Percentiles rank a stretch among this genome's conserved stretches.
These are phyloP conservation scores for Anas flavirostris DNA, from an alignment of 2,797 vertebrate species.

Conservation along the genomic window DNA sequence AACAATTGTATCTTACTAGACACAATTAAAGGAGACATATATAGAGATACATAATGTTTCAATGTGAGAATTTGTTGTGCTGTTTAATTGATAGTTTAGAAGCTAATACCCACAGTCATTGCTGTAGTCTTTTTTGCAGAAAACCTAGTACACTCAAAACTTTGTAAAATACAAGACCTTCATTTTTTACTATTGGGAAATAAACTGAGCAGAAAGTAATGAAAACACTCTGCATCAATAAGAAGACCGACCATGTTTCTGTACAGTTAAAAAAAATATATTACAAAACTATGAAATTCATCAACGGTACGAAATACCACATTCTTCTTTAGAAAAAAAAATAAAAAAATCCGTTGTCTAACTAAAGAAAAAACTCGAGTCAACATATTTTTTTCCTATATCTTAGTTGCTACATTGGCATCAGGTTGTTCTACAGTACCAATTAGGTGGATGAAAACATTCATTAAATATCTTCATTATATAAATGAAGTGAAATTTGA, in stretches of 20 bases:
- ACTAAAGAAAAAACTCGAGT: background rate
- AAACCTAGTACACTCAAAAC: background rate
- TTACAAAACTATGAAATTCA: background rate
- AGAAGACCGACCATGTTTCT: background rate
- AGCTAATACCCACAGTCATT: background rate
- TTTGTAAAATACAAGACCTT: background rate
- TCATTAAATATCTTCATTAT: background rate
- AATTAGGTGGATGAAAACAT: background rate
- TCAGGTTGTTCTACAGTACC: background rate
- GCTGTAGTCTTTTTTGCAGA: background rate
- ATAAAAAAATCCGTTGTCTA: background rate
- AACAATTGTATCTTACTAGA: background rate
- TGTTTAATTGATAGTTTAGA: background rate
- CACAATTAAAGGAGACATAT: background rate
- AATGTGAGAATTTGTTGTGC: background rate
- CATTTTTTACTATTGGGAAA: background rate
- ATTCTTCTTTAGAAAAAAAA: background rate
- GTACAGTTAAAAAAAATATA: background rate
- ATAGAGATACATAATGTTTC: background rate
- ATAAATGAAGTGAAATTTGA: background rate
- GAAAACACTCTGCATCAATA: background rate
- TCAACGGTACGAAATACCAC: accelerated
- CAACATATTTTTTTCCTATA: background rate
- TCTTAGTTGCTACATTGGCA: background rate
- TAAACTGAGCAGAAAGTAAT: background rate